Base-by-base conservation (phyloP, 2,888 invertebrate genomes). In the Yponomeuta cagnagella region DNA sequence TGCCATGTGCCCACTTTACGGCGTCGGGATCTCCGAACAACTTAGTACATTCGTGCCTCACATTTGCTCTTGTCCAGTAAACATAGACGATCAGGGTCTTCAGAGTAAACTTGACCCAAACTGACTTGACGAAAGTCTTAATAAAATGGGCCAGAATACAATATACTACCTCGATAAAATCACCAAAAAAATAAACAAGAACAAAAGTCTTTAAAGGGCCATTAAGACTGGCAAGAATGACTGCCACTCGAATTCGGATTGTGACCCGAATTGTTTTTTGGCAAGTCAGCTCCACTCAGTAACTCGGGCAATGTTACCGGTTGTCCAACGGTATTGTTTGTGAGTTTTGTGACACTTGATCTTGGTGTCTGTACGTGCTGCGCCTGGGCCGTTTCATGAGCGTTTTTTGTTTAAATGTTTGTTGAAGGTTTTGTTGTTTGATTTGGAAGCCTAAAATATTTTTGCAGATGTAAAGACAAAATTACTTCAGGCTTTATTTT, bases 311-410 rank as follows among this genome's bases (percentile, higher is more conserved):
- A 58, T 58, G 52, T 5, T 15, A 58, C 52, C 52, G 15, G 52
- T 58, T 58, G 52, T 58, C 52, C 52, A 58, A 58, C 52, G 52
- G 52, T 58, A 58, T 58, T 58, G 52, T 12, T 58, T 58, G 52
- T n/a, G n/a, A n/a, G n/a, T n/a, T n/a, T n/a, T n/a, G n/a, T 58
- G 52, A 58, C 52, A 58, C 52, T 58, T 58, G 52, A 58, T 58
- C 52, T 58, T 58, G 52, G 15, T 12, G 52, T 3, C 52, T 12
- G 52, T 58, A 58, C 52, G 52, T 58, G 52, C 52, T 58, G 52
- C 52, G 52, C 52, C 52, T 8, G 52, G 15, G 15, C 52, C 15
- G 52, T 58, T 58, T 15, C 52, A 58, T 15, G 15, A 15, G 15
- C 52, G 15, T 12, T 58, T 15, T 58, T 58, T 58, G 52, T 58